Evolutionary conservation across 2,797 vertebrate species (phyloP).

Genomic region (Acanthurus lineatus): DNA sequence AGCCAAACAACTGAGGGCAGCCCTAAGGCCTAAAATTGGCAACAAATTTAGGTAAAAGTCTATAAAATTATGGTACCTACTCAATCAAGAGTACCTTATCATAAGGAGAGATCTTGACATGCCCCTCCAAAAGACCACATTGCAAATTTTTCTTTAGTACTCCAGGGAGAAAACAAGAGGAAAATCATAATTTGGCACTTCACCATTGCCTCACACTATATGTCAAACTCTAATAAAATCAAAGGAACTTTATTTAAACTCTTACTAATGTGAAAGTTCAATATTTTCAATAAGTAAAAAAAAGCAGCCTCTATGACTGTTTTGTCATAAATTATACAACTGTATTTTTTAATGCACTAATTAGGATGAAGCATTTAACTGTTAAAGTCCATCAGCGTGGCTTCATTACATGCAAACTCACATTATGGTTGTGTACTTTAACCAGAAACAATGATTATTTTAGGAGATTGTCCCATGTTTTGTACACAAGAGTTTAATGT

Average conservation of each 20-base stretch:
- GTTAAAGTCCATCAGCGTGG: background rate
- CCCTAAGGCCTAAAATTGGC: background rate
- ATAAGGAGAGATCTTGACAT: background rate
- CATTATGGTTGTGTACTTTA: no score
- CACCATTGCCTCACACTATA: background rate
- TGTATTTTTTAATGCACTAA: background rate
- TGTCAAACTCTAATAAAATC: background rate
- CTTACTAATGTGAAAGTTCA: background rate
- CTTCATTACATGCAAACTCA: no score
- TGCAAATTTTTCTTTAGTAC: background rate
- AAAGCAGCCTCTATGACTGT: no score
- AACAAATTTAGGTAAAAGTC: background rate
- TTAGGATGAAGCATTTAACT: background rate
- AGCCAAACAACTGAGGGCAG: background rate
- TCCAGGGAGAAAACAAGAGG: background rate
- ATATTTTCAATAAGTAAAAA: no score
- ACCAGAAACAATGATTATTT: no score
- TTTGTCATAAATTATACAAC: no score
- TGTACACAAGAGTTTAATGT: background rate
- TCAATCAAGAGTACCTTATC: background rate
- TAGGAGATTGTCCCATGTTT: background rate
- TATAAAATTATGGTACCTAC: no score
- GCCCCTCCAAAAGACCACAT: background rate
- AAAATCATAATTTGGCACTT: background rate
- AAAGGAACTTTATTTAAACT: background rate